Evolutionary conservation across 2,888 invertebrate species (phyloP), one percentile per base, ranked within the genome.

Genomic region (Argynnis bischoffii): DNA sequence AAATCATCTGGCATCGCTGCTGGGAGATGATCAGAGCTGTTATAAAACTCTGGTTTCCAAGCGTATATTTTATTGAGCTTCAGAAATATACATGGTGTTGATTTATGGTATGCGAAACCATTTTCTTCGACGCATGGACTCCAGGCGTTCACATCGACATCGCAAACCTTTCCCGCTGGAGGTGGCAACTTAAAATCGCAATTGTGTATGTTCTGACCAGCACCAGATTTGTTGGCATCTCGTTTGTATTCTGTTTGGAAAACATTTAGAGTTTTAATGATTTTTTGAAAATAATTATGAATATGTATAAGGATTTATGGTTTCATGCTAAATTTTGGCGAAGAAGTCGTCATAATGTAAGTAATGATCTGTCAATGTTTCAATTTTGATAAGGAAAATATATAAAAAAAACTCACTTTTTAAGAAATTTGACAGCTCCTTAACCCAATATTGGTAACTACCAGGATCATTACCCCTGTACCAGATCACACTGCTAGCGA

Each of bases 61-160:
- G 95, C 97, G 78, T 95, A 98, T 80, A 98, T 98, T 94, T 97
- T 98, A 92, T 99, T 99, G 53, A 99, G 93, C 86, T 99, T 99
- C 67, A 99, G 93, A 83, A 99, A 96, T 73, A 99, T 94, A 88
- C 99, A 99, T 0, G 99, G 99, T 21, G 96, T 95, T 54, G 98
- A 98, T 82, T 96, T 96, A 84, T 97, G 96, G 88, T 97, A 99
- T 70, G 97, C 98, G 87, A 96, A 99, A 78, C 95, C 94, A 80
- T 98, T 96, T 74, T 96, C 96, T 76, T 95, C 95, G 14, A 95
- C 96, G 87, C 99, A 99, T 0, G 96, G 95, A 0, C 94, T 93
- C 94, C 97, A 97, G 26, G 95, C 93, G 78, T 96, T 95, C 63
- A 98, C 95, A 80, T 98, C 96, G 63, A 98, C 97, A 79, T 96